Percentiles rank a stretch among this genome's conserved stretches.
Evolutionary conservation across 2,888 invertebrate species (phyloP).

Genomic region (Chloromyia formosa): DNA sequence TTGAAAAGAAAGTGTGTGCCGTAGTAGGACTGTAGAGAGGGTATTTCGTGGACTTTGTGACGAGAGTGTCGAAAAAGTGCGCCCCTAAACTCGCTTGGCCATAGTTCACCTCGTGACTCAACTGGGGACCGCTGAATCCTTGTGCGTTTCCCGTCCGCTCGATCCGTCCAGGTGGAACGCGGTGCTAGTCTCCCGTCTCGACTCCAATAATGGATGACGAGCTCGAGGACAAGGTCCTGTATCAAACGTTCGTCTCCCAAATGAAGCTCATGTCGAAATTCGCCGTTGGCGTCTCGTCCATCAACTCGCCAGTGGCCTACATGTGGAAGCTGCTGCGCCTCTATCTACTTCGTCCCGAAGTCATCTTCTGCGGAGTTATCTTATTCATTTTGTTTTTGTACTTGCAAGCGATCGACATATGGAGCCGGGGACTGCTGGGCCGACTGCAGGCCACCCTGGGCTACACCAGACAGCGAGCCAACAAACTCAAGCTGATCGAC

Average conservation of each 20-base stretch:
- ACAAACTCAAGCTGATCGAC: conserved; percentile 55
- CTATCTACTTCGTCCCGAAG: conserved; percentile 83
- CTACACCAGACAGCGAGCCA: conserved; percentile 54
- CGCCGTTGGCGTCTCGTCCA: conserved; percentile 76
- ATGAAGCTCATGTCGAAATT: conserved; percentile 85
- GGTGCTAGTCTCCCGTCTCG: background rate
- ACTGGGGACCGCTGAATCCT: background rate
- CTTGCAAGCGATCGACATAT: conserved; percentile 83
- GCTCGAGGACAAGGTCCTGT: conserved; percentile 86
- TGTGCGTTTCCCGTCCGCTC: background rate
- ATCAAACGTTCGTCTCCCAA: conserved; percentile 87
- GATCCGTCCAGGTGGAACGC: background rate
- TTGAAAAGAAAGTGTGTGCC: background rate
- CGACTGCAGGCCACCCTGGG: conserved; percentile 62
- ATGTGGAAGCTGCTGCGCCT: conserved; percentile 81
- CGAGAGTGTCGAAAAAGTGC: too few species aligned
- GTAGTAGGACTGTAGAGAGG: too few species aligned
- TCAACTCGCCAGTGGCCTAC: conserved; percentile 79
- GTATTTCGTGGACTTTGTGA: too few species aligned
- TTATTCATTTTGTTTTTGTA: conserved; percentile 79
- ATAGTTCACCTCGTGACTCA: too few species aligned
- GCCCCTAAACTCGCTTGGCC: too few species aligned
- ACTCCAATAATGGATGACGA: conserved; percentile 82
- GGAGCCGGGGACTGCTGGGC: conserved; percentile 78
- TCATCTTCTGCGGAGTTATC: conserved; percentile 75